Conservation (phyloP, 2,797 vertebrate species). For the Anolis apletophallus region DNA sequence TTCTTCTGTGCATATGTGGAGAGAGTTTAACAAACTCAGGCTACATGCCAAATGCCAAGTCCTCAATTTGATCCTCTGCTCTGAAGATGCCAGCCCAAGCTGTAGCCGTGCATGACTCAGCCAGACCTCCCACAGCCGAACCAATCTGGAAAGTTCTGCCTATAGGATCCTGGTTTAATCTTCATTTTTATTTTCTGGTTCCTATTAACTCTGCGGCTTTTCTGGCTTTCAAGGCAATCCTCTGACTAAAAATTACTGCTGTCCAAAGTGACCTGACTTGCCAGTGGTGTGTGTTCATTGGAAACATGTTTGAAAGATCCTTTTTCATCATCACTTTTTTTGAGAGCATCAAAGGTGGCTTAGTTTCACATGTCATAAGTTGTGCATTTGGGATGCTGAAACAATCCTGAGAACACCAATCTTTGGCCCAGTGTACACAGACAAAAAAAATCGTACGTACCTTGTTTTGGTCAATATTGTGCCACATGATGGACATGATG, state of each 20-base stretch:
- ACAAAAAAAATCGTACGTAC: too few relatives aligned
- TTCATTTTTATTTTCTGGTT: constrained; percentile 88
- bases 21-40: constrained; percentile 47
- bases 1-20: constrained; percentile 56
- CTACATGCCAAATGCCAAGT: constrained; percentile 49
- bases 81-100: constrained; percentile 66
- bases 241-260: constrained; percentile 77
- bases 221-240: constrained; percentile 76
- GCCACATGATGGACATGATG: too few relatives aligned
- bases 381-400: constrained; percentile 68
- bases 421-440: background rate
- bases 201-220: constrained; percentile 85
- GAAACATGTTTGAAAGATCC: constrained; percentile 53
- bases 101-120: constrained; percentile 74
- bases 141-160: constrained; percentile 69
- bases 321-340: constrained; percentile 59
- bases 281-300: constrained; percentile 72
- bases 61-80: constrained; percentile 59
- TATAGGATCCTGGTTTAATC: constrained; percentile 82
- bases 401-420: constrained; percentile 46
- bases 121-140: constrained; percentile 79
- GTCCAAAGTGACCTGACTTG: constrained; percentile 74
- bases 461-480: too few relatives aligned
- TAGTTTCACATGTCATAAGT: constrained; percentile 70
- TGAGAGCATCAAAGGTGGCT: constrained; percentile 53